Evolutionary conservation across 2,113 vertebrate species (phyloP).

Genomic region (Ctenodactylus gundi): DNA sequence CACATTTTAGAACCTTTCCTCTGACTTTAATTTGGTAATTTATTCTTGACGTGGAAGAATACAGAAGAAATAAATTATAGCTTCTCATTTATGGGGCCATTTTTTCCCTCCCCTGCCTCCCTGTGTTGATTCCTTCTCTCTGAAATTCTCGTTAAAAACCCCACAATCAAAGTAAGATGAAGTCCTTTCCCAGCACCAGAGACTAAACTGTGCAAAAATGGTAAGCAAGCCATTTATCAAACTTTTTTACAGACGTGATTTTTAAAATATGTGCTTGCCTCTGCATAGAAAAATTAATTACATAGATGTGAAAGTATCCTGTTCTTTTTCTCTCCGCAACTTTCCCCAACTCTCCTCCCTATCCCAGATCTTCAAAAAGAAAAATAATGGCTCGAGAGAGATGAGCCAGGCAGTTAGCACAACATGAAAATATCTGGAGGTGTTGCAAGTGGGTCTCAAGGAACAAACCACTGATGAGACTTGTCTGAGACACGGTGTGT

Average conservation of each 20-base stretch:
- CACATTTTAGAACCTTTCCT: background rate
- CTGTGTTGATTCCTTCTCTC: background rate
- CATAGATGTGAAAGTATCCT: background rate
- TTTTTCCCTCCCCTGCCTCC: background rate
- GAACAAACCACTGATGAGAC: background rate
- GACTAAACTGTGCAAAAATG: background rate
- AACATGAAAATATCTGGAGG: background rate
- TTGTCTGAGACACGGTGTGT: background rate
- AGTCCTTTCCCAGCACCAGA: background rate
- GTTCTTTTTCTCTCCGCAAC: background rate
- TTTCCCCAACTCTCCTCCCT: background rate
- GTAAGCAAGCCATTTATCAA: background rate
- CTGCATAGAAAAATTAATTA: background rate
- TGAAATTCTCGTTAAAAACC: conserved; percentile 3
- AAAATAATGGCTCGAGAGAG: background rate
- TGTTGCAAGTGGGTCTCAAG: background rate
- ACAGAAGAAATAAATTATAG: background rate
- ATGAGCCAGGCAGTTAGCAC: background rate
- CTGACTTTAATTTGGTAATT: background rate
- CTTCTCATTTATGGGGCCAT: background rate
- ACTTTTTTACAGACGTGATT: background rate
- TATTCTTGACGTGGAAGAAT: background rate
- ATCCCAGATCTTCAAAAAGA: background rate
- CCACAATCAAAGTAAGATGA: background rate
- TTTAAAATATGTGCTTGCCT: background rate